phyloP scores from a whole-genome alignment of 2,888 invertebrate species.

The Xestia c-nigrum region DNA sequence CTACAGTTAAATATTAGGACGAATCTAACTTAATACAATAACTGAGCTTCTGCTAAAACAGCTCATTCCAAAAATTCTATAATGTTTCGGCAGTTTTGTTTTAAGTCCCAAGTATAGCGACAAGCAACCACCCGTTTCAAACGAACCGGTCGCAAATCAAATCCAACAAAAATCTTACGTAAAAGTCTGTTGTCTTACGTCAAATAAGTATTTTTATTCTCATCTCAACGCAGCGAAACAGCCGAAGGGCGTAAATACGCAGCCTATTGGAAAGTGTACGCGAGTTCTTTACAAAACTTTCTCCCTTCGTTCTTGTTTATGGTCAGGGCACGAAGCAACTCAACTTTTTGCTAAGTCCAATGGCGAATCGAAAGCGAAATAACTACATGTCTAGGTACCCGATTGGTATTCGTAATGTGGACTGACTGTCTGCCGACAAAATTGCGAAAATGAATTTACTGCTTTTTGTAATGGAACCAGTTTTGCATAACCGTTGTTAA shows the following conservation, averaged over 20 bases:
- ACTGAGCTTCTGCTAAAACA: too few relatives aligned
- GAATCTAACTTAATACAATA: too few relatives aligned
- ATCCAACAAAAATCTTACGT: background rate
- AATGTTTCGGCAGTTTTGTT: too few relatives aligned
- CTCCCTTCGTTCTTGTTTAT: conserved; percentile 70
- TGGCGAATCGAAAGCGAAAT: conserved; percentile 72
- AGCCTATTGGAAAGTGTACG: conserved; percentile 63
- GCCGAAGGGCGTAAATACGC: conserved; percentile 49
- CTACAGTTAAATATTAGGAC: background rate
- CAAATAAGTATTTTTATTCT: background rate
- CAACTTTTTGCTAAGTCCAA: conserved; percentile 70
- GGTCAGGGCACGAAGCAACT: conserved; percentile 65
- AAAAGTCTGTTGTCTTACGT: background rate
- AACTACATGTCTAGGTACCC: conserved; percentile 56
- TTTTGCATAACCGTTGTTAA: conserved; percentile 27
- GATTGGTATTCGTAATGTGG: conserved; percentile 57
- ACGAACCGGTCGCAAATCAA: background rate
- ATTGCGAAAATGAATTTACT: conserved; percentile 52
- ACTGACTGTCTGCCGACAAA: conserved; percentile 42
- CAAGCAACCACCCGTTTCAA: too few relatives aligned
- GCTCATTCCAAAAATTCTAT: too few relatives aligned
- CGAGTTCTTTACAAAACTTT: conserved; percentile 68
- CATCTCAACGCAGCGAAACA: background rate
- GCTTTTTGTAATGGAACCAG: conserved; percentile 41
- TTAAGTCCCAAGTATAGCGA: too few relatives aligned